phyloP scores from a whole-genome alignment of 2,113 vertebrate species.

The Lates calcarifer region DNA sequence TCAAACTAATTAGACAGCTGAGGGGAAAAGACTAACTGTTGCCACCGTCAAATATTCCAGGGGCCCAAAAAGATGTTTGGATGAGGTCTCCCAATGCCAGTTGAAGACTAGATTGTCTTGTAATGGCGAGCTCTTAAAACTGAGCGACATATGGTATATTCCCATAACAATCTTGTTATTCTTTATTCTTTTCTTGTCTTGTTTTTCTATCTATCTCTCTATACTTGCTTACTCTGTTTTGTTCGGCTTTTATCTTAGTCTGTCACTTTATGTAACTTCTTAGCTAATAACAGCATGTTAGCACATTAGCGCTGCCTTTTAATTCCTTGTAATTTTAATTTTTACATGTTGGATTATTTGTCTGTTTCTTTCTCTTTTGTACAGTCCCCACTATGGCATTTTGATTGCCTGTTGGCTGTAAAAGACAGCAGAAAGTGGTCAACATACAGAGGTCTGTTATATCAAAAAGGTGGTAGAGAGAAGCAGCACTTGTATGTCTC shows the following conservation, averaged over 20 bases:
- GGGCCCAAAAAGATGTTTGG: slow-evolving; percentile 8
- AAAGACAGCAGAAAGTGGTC: too few species aligned
- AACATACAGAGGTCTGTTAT: too few species aligned
- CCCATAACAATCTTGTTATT: neutral
- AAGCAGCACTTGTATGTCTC: neutral
- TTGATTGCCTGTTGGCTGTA: too few species aligned
- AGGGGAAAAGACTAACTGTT: slow-evolving; percentile 24
- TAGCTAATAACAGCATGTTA: too few species aligned
- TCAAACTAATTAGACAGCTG: slow-evolving; percentile 44
- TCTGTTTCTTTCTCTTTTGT: too few species aligned
- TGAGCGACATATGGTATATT: neutral
- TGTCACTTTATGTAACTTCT: too few species aligned
- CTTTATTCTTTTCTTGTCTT: too few species aligned
- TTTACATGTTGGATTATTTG: too few species aligned
- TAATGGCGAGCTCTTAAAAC: neutral
- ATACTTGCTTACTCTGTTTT: neutral
- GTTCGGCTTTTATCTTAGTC: neutral
- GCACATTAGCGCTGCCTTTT: too few species aligned
- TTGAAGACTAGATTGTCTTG: slow-evolving; percentile 1
- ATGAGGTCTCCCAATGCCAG: neutral
- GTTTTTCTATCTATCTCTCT: neutral
- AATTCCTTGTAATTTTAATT: too few species aligned
- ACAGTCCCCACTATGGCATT: too few species aligned
- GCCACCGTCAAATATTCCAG: slow-evolving; percentile 23
- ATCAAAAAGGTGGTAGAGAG: neutral